Base-by-base conservation (phyloP, 2,797 vertebrate species). In the Botia almorhae region DNA sequence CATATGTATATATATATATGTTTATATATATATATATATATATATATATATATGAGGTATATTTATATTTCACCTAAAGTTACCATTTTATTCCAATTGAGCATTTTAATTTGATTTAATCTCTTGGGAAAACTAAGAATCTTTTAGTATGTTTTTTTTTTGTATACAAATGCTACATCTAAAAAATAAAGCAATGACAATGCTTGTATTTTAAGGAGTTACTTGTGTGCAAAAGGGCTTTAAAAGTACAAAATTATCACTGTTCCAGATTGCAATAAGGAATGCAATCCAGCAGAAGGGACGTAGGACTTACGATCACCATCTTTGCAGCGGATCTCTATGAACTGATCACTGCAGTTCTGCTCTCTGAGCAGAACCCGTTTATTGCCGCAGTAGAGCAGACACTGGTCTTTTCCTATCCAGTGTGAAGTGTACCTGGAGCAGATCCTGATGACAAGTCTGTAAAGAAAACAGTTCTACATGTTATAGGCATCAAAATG, bases 291-390 rank as follows among this genome's bases (percentile, higher is more conserved):
- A 19, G n/a, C 29, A 23, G 8, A 51, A 11, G 1, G 11, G 8
- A 50, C 17, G 46, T 16, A 53, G 39, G 17, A 55, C 90, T 90
- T 87, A 84, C 77, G 67, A 1, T 85, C 82, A 60, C 82, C 85
- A 76, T 88, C 91, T 80, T 91, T 92, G 84, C 89, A 87, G 12
- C 90, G 88, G 19, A 95, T 90, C 78, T 93, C 92, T 74, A 94
- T 89, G 74, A 89, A 94, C 14, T 88, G 90, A 76, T 94, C 92
- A 10, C 77, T 91, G 4, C 5, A 53, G n/a, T 86, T 85, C 19
- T 83, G 84, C 80, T 93, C 89, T 86, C 89, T 93, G 68, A 94
- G 81, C 80, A 94, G 81, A 78, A 93, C 78, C 36, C 91, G 84
- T 80, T 84, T 91, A 70, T 91, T 89, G 0, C 90, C 90, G 70